Percentiles rank a stretch among this genome's conserved stretches.
Conservation (phyloP, 2,888 invertebrate genomes). For the Dusona sp. region DNA sequence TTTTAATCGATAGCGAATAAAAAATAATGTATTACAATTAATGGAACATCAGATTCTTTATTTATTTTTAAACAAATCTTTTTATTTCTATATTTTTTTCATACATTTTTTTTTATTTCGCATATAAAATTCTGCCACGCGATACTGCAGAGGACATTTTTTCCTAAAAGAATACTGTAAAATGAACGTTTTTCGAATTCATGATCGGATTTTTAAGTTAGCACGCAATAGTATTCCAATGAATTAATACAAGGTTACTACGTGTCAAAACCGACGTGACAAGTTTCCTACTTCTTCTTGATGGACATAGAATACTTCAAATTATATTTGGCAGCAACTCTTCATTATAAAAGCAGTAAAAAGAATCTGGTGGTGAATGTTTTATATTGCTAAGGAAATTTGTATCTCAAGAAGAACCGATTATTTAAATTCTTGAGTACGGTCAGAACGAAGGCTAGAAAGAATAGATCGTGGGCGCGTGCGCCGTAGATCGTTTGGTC, state of each 20-base stretch:
- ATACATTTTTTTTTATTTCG: neutral
- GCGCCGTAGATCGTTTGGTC: slow-evolving; percentile 25
- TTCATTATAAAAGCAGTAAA: neutral
- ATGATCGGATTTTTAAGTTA: neutral
- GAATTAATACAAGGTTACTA: no score
- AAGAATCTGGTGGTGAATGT: neutral
- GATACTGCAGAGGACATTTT: neutral
- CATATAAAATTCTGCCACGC: neutral
- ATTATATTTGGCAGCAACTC: neutral
- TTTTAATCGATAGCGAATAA: neutral
- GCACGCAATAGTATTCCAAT: neutral
- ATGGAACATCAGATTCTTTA: neutral
- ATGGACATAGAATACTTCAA: neutral
- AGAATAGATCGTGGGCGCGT: slow-evolving; percentile 34
- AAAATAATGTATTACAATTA: neutral
- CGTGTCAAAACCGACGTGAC: no score
- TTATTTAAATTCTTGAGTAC: slow-evolving; percentile 21
- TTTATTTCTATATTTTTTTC: neutral
- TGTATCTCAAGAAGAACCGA: slow-evolving; percentile 3
- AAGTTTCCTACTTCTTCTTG: neutral
- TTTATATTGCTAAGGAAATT: neutral
- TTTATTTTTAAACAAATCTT: neutral
- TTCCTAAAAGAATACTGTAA: neutral
- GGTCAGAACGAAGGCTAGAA: slow-evolving; percentile 12
- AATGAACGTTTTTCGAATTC: neutral